A percentile compares a stretch with the other conserved stretches of the same genome.
phyloP scores from a whole-genome alignment of 2,113 vertebrate genomes.

The Triplophysa rosa region DNA sequence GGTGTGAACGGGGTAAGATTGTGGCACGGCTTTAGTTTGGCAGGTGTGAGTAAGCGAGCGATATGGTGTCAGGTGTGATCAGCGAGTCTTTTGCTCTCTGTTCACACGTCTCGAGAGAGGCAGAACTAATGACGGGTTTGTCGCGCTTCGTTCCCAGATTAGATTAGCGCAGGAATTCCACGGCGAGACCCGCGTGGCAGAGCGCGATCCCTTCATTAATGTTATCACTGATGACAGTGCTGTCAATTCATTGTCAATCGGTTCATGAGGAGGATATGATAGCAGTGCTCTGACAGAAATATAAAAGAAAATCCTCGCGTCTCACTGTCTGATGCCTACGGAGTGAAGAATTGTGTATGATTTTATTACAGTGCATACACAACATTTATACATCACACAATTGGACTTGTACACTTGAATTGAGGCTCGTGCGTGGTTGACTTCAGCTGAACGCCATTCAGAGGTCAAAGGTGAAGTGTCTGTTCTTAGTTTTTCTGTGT shows the following conservation, averaged over 20 bases:
- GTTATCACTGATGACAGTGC: constrained; percentile 57
- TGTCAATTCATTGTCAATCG: constrained; percentile 60
- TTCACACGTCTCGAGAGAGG: constrained; percentile 63
- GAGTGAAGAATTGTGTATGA: too few relatives aligned
- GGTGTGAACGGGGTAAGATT: constrained; percentile 18
- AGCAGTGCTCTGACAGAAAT: constrained; percentile 6
- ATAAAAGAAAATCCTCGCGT: not conserved
- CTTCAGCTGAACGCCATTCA: not conserved
- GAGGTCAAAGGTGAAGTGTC: constrained; percentile 10
- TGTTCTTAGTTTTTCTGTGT: not conserved
- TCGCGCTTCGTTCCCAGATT: constrained; percentile 67
- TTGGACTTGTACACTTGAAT: not conserved
- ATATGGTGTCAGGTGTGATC: constrained; percentile 4
- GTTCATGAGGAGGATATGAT: constrained; percentile 61
- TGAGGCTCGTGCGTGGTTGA: not conserved
- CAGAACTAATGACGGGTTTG: constrained; percentile 68
- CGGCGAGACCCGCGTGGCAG: constrained; percentile 61
- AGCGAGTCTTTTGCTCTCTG: constrained; percentile 67
- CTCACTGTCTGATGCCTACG: too few relatives aligned
- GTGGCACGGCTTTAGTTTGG: constrained; percentile 18
- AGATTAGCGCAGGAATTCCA: constrained; percentile 68
- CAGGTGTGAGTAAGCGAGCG: constrained; percentile 33
- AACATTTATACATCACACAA: too few relatives aligned
- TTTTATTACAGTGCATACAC: not conserved
- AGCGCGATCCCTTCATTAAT: constrained; percentile 63